These are phyloP conservation scores for Campylomormyrus numenius DNA, from an alignment of 2,113 vertebrate genomes.

Conservation along the genomic window DNA sequence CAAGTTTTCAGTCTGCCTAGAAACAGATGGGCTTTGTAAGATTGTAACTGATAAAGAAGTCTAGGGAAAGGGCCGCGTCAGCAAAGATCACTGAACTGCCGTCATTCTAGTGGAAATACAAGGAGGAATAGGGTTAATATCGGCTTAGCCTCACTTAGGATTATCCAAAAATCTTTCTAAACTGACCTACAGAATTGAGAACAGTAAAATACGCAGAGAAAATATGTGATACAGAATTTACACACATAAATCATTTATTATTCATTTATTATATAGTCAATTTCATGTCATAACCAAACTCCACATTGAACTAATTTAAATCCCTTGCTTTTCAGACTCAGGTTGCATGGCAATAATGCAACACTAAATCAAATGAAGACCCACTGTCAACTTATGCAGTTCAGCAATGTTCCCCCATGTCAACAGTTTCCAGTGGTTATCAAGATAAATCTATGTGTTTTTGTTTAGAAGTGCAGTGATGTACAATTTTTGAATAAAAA, in stretches of 20 bases:
- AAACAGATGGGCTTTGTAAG: neutral
- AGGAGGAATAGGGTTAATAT: neutral
- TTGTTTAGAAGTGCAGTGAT: neutral
- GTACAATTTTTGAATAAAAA: neutral
- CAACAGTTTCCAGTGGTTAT: neutral
- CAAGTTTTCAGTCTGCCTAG: slow-evolving; percentile 1
- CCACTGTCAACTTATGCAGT: neutral
- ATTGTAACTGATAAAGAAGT: neutral
- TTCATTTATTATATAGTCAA: neutral
- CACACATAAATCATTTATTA: neutral
- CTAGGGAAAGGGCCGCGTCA: neutral
- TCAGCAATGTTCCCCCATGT: neutral
- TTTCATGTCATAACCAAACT: neutral
- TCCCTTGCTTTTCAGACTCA: neutral
- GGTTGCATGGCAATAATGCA: neutral
- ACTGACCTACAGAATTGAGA: neutral
- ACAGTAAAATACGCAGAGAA: neutral
- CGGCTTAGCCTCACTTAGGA: neutral
- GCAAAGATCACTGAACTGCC: neutral
- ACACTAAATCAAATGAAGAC: neutral
- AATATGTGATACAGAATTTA: neutral
- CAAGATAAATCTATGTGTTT: neutral
- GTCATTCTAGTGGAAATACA: neutral
- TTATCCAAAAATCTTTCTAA: neutral
- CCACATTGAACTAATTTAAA: neutral